phyloP scores from a whole-genome alignment of 2,888 invertebrate species.

The Trisateles emortualis region DNA sequence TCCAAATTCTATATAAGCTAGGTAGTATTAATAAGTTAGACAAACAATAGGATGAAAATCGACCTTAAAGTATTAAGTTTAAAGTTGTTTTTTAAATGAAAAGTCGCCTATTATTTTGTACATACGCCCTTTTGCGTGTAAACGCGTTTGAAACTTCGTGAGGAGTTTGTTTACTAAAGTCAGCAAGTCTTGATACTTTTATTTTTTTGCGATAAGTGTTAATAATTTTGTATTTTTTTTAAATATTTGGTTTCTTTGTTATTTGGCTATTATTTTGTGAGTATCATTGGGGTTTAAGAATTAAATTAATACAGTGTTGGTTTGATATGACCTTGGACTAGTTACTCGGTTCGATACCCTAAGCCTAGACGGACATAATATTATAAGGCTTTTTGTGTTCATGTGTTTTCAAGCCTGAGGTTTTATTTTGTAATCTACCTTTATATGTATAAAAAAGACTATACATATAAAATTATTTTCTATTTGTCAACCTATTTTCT shows the following conservation, averaged over 20 bases:
- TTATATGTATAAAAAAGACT: no score
- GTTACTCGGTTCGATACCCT: no score
- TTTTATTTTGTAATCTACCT: no score
- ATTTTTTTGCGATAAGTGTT: conserved; percentile 23
- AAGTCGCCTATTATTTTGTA: conserved; percentile 47
- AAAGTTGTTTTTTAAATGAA: conserved; percentile 47
- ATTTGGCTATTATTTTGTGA: no score
- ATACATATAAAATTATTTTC: no score
- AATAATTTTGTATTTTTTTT: background rate
- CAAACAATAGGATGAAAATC: conserved; percentile 46
- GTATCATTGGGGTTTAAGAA: no score
- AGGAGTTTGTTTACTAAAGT: conserved; percentile 61
- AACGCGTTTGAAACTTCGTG: conserved; percentile 73
- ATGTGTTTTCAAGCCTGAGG: no score
- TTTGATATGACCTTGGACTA: background rate
- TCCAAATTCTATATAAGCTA: conserved; percentile 79
- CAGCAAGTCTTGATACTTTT: conserved; percentile 67
- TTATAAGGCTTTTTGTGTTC: no score
- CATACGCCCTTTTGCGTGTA: conserved; percentile 64
- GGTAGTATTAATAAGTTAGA: conserved; percentile 78
- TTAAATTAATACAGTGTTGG: no score
- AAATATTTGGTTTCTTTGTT: background rate
- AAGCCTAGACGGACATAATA: no score
- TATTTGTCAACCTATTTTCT: no score
- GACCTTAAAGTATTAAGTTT: conserved; percentile 18